Conservation (phyloP, 2,113 vertebrate genomes). For the Macheiramphus alcinus region DNA sequence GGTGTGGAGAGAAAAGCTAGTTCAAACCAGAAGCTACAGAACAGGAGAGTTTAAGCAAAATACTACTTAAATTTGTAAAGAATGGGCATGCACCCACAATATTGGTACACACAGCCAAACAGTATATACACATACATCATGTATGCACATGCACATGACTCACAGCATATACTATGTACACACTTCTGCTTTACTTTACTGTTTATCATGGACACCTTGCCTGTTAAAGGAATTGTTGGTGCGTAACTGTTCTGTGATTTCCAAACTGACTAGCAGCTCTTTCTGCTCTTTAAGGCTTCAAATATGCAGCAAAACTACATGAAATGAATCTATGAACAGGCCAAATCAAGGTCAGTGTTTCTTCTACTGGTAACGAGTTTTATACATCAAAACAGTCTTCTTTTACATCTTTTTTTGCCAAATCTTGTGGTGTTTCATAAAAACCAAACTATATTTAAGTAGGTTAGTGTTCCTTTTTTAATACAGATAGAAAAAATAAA, state of each 20-base stretch:
- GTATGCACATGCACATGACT: conserved; percentile 2
- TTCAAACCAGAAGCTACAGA: conserved; percentile 2
- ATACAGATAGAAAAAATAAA: conserved; percentile 52
- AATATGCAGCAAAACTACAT: conserved; percentile 62
- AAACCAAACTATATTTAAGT: conserved; percentile 67
- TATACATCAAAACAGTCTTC: conserved; percentile 70
- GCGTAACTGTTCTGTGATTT: conserved; percentile 9
- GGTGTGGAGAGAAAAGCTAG: neutral
- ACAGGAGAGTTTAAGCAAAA: neutral
- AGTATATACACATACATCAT: neutral
- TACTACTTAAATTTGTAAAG: neutral
- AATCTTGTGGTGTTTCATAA: conserved; percentile 72
- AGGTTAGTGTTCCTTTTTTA: conserved; percentile 73
- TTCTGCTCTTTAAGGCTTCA: conserved; percentile 60
- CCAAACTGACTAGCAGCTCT: conserved; percentile 42
- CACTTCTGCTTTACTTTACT: conserved; percentile 40
- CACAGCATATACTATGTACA: conserved; percentile 34
- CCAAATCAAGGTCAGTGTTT: conserved; percentile 65
- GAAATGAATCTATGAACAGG: conserved; percentile 40
- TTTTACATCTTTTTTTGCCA: conserved; percentile 72
- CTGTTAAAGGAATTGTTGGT: conserved; percentile 33
- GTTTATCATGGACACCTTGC: conserved; percentile 29
- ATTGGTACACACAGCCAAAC: neutral
- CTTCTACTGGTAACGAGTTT: conserved; percentile 71
- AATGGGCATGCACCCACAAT: neutral